Percentiles rank a stretch among this genome's conserved stretches.
phyloP scores from a whole-genome alignment of 2,888 invertebrate species.

The Neria commutata region DNA sequence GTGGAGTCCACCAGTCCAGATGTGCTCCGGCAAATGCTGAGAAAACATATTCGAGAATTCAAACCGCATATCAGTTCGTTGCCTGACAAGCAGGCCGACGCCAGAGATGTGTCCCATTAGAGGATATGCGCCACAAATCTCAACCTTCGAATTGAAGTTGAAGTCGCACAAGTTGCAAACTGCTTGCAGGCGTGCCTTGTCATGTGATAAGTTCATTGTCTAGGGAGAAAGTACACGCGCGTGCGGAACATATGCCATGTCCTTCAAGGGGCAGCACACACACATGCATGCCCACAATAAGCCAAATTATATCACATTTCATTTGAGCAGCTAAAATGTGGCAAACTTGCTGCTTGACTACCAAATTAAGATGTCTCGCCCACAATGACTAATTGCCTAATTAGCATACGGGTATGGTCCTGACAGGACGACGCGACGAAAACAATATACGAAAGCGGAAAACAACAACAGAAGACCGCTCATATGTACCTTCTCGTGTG shows the following conservation, averaged over 20 bases:
- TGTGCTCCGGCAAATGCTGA: not conserved
- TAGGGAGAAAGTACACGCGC: constrained; percentile 37
- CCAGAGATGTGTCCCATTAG: not conserved
- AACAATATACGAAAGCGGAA: constrained; percentile 17
- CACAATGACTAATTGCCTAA: constrained; percentile 62
- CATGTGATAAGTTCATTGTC: constrained; percentile 53
- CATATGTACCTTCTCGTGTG: too few species aligned
- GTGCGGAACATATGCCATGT: not conserved
- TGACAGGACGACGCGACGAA: constrained; percentile 42
- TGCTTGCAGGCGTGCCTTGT: constrained; percentile 33
- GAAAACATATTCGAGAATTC: constrained; percentile 28
- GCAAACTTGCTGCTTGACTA: constrained; percentile 32
- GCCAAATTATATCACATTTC: constrained; percentile 41
- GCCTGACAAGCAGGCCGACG: constrained; percentile 38
- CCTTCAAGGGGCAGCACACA: not conserved
- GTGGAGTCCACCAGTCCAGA: not conserved
- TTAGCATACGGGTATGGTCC: constrained; percentile 62
- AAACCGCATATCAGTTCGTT: constrained; percentile 53
- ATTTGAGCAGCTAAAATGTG: constrained; percentile 6
- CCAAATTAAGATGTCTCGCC: constrained; percentile 58
- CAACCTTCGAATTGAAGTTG: constrained; percentile 14
- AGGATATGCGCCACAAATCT: constrained; percentile 43
- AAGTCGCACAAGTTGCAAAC: constrained; percentile 24
- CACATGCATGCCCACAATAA: constrained; percentile 31
- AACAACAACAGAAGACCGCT: constrained; percentile 2